phyloP scores from a whole-genome alignment of 2,113 vertebrate species.

The Periophthalmus modestus region DNA sequence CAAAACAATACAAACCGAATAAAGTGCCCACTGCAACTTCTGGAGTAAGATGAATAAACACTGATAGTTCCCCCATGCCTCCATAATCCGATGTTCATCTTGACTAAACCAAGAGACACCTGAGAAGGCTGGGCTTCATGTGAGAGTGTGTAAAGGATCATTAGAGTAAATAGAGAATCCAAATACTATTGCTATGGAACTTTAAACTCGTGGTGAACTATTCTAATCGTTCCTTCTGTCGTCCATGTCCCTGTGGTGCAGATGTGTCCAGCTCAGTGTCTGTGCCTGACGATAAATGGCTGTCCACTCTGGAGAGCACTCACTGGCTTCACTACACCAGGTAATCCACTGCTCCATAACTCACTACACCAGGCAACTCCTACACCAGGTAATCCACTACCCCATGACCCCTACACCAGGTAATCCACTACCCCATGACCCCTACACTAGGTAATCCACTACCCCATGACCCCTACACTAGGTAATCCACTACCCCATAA shows the following conservation, averaged over 20 bases:
- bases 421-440: too few relatives aligned
- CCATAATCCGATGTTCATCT: too few relatives aligned
- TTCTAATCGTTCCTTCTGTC: not conserved
- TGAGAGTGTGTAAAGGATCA: not conserved
- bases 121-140: too few relatives aligned
- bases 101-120: too few relatives aligned
- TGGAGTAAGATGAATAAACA: too few relatives aligned
- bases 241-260: slow-evolving; percentile 41
- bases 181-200: not conserved
- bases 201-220: not conserved
- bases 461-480: not conserved
- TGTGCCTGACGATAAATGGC: slow-evolving; percentile 89
- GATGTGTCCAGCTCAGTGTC: slow-evolving; percentile 81
- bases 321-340: slow-evolving; percentile 89
- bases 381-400: not conserved
- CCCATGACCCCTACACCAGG: not conserved
- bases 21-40: too few relatives aligned
- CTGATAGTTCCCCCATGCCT: too few relatives aligned
- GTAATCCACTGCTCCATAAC: slow-evolving; percentile 61
- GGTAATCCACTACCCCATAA: too few relatives aligned
- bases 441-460: too few relatives aligned
- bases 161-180: not conserved
- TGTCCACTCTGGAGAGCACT: slow-evolving; percentile 88
- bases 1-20: too few relatives aligned
- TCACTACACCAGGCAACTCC: not conserved